Evolutionary conservation across 2,113 vertebrate genomes (phyloP).

Genomic region (Labeo catla): DNA sequence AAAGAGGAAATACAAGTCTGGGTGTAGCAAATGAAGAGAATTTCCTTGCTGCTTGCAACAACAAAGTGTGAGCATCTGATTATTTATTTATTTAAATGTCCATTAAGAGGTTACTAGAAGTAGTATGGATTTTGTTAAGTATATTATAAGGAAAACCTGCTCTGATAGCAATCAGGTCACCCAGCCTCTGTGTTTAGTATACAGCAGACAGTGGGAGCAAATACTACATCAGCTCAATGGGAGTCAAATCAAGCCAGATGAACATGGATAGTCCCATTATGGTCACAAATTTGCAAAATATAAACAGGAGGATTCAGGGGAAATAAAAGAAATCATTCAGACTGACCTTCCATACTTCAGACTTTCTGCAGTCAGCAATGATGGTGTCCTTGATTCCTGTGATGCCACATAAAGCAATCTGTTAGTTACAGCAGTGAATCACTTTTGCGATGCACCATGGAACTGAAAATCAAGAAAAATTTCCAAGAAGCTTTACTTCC

Average conservation of each 20-base stretch:
- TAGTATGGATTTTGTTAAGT: no score
- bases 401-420: background rate
- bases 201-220: background rate
- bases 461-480: background rate
- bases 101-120: no score
- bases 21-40: no score
- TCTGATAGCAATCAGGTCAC: background rate
- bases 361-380: slow-evolving; percentile 75
- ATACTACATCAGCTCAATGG: no score
- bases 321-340: background rate
- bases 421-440: background rate
- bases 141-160: background rate
- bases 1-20: no score
- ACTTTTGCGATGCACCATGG: background rate
- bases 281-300: background rate
- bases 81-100: no score
- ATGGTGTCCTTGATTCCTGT: slow-evolving; percentile 76
- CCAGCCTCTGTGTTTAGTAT: slow-evolving; percentile 5
- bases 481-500: background rate
- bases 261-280: background rate
- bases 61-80: no score
- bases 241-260: background rate
- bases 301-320: no score
- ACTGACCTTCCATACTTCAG: slow-evolving; percentile 79
- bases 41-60: no score